Evolutionary conservation across 1,140 invertebrate species (phyloP).

Genomic region (Spodoptera frugiperda): DNA sequence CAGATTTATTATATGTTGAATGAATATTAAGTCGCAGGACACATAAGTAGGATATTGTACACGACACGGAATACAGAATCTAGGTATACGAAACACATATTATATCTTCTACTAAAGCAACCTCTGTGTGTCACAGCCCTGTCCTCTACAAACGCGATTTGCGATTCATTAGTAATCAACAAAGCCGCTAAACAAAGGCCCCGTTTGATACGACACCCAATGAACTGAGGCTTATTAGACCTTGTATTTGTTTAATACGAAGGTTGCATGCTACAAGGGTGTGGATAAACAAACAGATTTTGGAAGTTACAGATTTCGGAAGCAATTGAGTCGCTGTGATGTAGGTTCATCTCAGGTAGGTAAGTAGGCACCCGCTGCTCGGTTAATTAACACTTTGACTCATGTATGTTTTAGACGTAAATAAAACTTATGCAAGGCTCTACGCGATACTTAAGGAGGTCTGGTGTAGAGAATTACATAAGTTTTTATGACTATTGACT

Average conservation of each 20-base stretch:
- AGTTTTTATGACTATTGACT: neutral
- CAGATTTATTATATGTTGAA: no score
- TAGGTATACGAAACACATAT: neutral
- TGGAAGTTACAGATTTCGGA: slow-evolving; percentile 59
- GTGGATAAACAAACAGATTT: slow-evolving; percentile 56
- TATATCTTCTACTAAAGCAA: neutral
- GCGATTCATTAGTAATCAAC: slow-evolving; percentile 47
- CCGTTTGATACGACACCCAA: slow-evolving; percentile 47
- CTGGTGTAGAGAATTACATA: neutral
- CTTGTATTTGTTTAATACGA: slow-evolving; percentile 62
- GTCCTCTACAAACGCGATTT: slow-evolving; percentile 45
- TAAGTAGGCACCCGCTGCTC: slow-evolving; percentile 20
- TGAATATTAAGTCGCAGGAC: no score
- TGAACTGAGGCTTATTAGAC: slow-evolving; percentile 58
- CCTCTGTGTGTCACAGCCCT: slow-evolving; percentile 13
- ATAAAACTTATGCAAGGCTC: neutral
- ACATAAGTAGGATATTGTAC: no score
- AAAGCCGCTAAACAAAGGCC: slow-evolving; percentile 49
- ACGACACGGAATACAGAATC: no score
- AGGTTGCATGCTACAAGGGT: slow-evolving; percentile 36
- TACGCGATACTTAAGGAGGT: no score
- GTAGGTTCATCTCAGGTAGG: slow-evolving; percentile 52
- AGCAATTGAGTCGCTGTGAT: slow-evolving; percentile 57
- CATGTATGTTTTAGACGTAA: neutral
- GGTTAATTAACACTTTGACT: slow-evolving; percentile 17